Percentiles rank a stretch among this genome's conserved stretches.
phyloP scores from a whole-genome alignment of 2,113 vertebrate genomes.

The Psittacara wagleri region DNA sequence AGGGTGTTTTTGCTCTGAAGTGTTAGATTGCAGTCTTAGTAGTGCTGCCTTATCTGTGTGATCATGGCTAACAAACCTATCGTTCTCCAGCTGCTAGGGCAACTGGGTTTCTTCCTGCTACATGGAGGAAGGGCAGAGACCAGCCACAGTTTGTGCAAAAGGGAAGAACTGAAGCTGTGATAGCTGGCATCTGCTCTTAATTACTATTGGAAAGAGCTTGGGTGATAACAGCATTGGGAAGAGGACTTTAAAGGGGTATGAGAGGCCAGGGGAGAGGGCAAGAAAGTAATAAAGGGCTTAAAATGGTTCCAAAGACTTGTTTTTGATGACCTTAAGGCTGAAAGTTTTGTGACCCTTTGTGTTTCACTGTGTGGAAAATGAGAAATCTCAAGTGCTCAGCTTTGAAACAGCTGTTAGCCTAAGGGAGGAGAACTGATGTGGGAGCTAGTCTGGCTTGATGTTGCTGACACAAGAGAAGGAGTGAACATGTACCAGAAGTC shows the following conservation, averaged over 20 bases:
- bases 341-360: neutral
- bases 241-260: neutral
- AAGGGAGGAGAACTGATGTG: neutral
- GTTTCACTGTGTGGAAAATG: neutral
- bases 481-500: neutral
- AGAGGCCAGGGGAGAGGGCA: neutral
- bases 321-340: neutral
- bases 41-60: neutral
- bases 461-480: neutral
- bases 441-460: neutral
- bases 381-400: neutral
- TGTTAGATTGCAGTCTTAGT: neutral
- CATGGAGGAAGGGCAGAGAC: neutral
- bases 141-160: neutral
- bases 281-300: neutral
- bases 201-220: neutral
- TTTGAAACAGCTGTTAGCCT: neutral
- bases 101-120: neutral
- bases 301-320: neutral
- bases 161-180: neutral
- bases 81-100: neutral
- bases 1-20: neutral
- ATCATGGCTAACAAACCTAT: neutral
- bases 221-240: neutral
- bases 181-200: constrained; percentile 1